Conservation (phyloP, 2,113 vertebrate genomes). For the Orientallactaga bullata region DNA sequence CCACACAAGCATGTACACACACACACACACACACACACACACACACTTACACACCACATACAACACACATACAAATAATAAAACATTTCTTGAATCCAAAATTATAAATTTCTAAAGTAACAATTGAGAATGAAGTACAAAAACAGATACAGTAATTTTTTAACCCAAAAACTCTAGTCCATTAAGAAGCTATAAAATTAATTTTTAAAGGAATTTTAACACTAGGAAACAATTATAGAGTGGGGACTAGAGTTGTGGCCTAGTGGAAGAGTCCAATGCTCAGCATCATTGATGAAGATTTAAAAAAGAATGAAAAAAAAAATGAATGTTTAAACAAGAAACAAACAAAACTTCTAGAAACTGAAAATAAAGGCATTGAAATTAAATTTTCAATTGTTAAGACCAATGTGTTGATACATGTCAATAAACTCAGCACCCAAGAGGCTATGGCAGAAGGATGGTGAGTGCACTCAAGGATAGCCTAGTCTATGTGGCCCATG, state of each 20-base stretch:
- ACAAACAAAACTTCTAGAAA: background rate
- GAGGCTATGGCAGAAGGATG: too few species aligned
- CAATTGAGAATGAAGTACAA: background rate
- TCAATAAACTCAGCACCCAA: background rate
- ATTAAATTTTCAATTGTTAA: background rate
- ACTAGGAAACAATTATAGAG: background rate
- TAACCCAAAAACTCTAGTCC: background rate
- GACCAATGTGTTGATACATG: background rate
- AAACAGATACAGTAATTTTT: background rate
- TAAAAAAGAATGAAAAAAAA: too few species aligned
- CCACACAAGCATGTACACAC: too few species aligned
- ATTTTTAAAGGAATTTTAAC: background rate
- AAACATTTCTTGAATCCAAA: constrained; percentile 1
- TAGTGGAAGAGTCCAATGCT: background rate
- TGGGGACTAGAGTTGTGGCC: background rate
- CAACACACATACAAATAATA: background rate
- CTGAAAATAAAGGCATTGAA: constrained; percentile 31
- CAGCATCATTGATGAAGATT: background rate
- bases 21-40: too few species aligned
- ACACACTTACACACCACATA: too few species aligned
- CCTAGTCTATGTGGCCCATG: background rate
- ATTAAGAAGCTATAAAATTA: background rate
- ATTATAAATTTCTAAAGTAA: background rate
- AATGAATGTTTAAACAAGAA: background rate
- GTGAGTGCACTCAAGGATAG: background rate